Base-by-base conservation (phyloP, 2,888 invertebrate genomes). In the Trilocha varians region DNA sequence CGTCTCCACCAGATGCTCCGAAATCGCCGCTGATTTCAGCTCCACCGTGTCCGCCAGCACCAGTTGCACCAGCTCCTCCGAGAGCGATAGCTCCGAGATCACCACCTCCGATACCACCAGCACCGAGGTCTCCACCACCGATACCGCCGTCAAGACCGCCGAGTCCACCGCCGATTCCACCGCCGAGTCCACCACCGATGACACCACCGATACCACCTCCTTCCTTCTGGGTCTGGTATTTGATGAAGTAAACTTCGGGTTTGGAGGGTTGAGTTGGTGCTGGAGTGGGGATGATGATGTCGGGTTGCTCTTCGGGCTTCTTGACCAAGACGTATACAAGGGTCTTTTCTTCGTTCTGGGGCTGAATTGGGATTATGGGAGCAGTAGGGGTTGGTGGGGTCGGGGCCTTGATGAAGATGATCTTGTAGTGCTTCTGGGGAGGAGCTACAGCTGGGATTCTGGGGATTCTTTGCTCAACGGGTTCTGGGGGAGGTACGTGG, bases 361-460 rank as follows among this genome's bases (percentile, higher is more conserved):
- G 90, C 70, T 93, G 91, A 25, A 91, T 75, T 18, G 94, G 94
- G 53, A 95, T 93, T 50, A 93, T 89, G 50, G 95, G 95, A 1
- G 91, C 93, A 50, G 92, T 91, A 46, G 94, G 94, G 47, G 93
- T 90, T 47, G 94, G 94, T 47, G 93, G 90, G 57, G 94, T 90
- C 62, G 95, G 95, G 42, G 95, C 95, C 88, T 95, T 95, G 82
- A 95, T 95, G 89, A 95, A 95, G 84, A 95, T 94, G 74, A 95
- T 95, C 73, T 95, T 95, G 89, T 95, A 94, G 78, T 95, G 94
- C 65, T 95, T 95, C 78, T 94, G 94, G 37, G 94, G 88, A 52
- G 93, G 91, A 38, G 91, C 91, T 1, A 91, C 85, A 13, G 88
- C 87, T 4, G 83, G 78, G 55, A 93, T 89, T 59, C 91, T 89